Percentiles rank a stretch among this genome's conserved stretches.
Evolutionary conservation across 2,113 vertebrate species (phyloP).

Genomic region (Stigmatopora nigra): DNA sequence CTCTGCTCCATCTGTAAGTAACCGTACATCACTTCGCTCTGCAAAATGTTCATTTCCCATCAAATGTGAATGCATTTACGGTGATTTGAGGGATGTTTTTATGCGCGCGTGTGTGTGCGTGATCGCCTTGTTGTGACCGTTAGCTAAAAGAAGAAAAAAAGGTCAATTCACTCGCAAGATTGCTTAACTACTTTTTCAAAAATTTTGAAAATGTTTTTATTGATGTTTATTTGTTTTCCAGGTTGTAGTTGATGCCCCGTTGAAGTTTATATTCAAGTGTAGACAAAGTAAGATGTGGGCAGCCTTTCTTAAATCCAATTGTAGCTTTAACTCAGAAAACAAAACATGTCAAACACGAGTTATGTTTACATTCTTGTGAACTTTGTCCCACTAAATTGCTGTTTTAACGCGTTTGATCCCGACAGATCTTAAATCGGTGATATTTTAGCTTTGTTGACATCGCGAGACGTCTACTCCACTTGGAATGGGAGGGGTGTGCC

Average conservation of each 20-base stretch:
- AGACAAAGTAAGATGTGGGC: not conserved
- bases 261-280: not conserved
- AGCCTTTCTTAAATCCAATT: not conserved
- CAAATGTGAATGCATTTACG: constrained; percentile 5
- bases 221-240: not conserved
- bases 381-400: not conserved
- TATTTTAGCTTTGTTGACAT: no score
- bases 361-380: not conserved
- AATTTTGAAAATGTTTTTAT: not conserved
- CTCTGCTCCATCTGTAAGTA: constrained; percentile 42
- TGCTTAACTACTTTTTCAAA: not conserved
- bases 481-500: no score
- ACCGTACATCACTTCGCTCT: not conserved
- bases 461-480: no score
- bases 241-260: not conserved
- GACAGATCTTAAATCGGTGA: no score
- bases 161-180: not conserved
- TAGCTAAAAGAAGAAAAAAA: constrained; percentile 4
- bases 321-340: not conserved
- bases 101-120: not conserved
- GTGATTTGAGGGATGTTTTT: constrained; percentile 10
- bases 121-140: constrained; percentile 8
- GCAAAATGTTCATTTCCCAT: not conserved
- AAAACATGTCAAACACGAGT: not conserved
- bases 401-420: no score